Evolutionary conservation across 2,888 invertebrate species (phyloP).

Genomic region (Fragum sueziense): DNA sequence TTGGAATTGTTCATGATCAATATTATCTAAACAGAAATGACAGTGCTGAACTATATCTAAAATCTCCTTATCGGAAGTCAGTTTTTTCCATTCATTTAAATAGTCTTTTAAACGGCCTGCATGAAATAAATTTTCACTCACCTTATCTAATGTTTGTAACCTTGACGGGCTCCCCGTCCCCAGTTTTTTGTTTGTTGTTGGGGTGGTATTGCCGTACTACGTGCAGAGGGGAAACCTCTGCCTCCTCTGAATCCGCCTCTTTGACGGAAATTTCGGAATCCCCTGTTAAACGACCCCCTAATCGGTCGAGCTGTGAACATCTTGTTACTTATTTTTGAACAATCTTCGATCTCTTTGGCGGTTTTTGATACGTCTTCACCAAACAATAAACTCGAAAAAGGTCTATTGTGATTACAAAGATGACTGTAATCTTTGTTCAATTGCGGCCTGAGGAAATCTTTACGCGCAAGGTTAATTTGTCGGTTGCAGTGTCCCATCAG

Average conservation of each 20-base stretch:
- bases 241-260: constrained; percentile 1
- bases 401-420: constrained; percentile 10
- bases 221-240: not conserved
- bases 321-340: constrained; percentile 8
- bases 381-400: constrained; percentile 5
- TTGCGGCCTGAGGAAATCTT: constrained; percentile 17
- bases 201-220: not conserved
- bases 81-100: constrained; percentile 38
- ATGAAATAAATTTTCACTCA: constrained; percentile 18
- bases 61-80: constrained; percentile 35
- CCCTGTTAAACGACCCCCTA: not conserved
- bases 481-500: constrained; percentile 32
- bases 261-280: not conserved
- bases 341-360: constrained; percentile 13
- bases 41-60: constrained; percentile 37
- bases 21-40: constrained; percentile 24
- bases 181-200: constrained; percentile 20
- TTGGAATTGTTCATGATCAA: not conserved
- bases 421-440: constrained; percentile 1
- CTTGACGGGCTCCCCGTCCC: constrained; percentile 2
- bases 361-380: constrained; percentile 5
- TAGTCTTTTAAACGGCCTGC: constrained; percentile 34
- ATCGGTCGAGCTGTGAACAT: not conserved
- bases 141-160: not conserved
- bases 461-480: constrained; percentile 19